phyloP scores from a whole-genome alignment of 2,888 invertebrate species.

The Ophraella communa region DNA sequence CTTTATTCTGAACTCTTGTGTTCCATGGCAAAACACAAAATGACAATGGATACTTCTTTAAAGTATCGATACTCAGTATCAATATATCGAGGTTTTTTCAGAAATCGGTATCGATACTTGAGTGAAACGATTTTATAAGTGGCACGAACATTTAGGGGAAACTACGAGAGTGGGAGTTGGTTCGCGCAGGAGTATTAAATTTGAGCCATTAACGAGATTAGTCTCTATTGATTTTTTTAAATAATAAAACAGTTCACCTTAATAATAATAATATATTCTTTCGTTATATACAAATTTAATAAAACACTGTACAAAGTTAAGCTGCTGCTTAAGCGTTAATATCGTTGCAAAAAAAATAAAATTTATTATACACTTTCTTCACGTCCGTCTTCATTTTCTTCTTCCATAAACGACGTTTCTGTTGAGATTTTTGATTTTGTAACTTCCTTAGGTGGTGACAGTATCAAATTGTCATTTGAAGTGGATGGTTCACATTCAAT shows the following conservation, averaged over 20 bases:
- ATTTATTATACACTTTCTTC: slow-evolving; percentile 17
- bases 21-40: no score
- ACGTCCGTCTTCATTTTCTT: slow-evolving; percentile 58
- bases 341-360: slow-evolving; percentile 15
- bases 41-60: no score
- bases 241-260: background rate
- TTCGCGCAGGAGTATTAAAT: no score
- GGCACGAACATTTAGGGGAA: no score
- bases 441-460: slow-evolving; percentile 35
- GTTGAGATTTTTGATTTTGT: slow-evolving; percentile 54
- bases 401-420: slow-evolving; percentile 81
- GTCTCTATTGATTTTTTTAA: background rate
- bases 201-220: no score
- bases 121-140: no score
- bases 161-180: no score
- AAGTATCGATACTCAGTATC: no score
- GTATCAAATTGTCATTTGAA: slow-evolving; percentile 20
- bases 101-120: no score
- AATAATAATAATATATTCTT: slow-evolving; percentile 4
- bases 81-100: no score
- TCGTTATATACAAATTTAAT: slow-evolving; percentile 16
- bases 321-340: slow-evolving; percentile 4
- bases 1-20: no score
- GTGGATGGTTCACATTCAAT: slow-evolving; percentile 38
- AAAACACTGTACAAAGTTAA: slow-evolving; percentile 19